phyloP scores from a whole-genome alignment of 2,113 vertebrate genomes.

The Ciconia boyciana region DNA sequence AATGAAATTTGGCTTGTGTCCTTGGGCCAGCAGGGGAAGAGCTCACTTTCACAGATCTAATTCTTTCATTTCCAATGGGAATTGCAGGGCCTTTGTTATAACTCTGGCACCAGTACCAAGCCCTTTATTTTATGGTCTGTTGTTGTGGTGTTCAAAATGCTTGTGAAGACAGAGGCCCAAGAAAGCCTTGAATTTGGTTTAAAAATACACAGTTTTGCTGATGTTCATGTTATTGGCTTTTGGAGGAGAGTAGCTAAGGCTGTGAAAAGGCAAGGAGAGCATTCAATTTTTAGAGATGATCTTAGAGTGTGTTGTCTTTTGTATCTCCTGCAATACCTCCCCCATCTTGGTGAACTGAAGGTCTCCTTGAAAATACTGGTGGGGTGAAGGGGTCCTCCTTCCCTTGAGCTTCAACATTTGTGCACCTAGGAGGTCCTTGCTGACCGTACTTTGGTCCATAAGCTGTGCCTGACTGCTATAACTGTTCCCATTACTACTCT shows the following conservation, averaged over 20 bases:
- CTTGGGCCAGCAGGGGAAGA: neutral
- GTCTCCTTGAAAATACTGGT: neutral
- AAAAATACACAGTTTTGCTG: neutral
- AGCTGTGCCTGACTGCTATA: neutral
- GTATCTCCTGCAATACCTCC: neutral
- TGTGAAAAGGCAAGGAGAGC: neutral
- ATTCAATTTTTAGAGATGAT: neutral
- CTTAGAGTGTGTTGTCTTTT: neutral
- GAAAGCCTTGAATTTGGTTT: neutral
- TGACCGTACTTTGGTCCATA: neutral
- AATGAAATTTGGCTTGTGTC: conserved; percentile 29
- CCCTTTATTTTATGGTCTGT: conserved; percentile 18
- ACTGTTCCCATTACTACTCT: neutral
- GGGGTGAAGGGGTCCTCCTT: neutral
- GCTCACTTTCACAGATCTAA: conserved; percentile 35
- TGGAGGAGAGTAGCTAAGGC: neutral
- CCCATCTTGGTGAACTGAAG: neutral
- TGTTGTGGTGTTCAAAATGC: conserved; percentile 36
- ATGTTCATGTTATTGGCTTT: neutral
- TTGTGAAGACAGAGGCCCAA: neutral
- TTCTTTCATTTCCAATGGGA: conserved; percentile 18
- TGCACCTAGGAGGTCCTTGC: neutral
- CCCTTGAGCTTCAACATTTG: neutral
- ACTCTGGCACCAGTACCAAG: neutral
- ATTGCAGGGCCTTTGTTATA: conserved; percentile 17